Conservation (phyloP, 2,888 invertebrate species). For the Cataglyphis albicans region DNA sequence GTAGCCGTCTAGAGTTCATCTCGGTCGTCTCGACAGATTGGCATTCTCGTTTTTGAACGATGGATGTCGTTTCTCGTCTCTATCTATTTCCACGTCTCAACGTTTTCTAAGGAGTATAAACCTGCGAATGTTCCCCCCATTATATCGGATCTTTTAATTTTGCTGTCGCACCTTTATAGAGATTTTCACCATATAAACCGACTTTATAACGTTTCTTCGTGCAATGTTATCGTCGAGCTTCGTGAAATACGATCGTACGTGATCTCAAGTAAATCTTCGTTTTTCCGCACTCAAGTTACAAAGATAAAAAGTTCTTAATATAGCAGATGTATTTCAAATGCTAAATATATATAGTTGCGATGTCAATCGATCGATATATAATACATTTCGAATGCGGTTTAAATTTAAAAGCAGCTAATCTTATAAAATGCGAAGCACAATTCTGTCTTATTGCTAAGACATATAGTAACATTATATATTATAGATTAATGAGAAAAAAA, state of each 20-base stretch:
- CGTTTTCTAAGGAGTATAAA: not conserved
- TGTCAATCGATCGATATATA: conserved; percentile 11
- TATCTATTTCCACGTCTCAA: not conserved
- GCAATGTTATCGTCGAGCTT: not conserved
- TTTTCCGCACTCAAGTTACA: not conserved
- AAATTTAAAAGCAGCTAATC: conserved; percentile 19
- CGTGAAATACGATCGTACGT: conserved; percentile 1
- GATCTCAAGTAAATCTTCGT: not conserved
- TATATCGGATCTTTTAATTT: conserved; percentile 29
- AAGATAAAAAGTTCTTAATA: not conserved
- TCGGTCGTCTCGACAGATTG: conserved; percentile 2
- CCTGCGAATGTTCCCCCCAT: not conserved
- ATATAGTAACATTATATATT: not conserved
- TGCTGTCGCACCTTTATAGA: conserved; percentile 23
- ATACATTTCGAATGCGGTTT: not conserved
- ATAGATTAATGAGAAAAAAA: not conserved
- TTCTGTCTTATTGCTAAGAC: conserved; percentile 7
- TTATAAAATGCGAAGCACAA: not conserved
- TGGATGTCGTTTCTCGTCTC: not conserved
- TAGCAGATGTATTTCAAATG: not conserved
- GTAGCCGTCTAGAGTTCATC: not conserved
- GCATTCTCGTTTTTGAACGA: conserved; percentile 6
- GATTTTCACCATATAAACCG: conserved; percentile 21
- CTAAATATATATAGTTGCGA: conserved; percentile 25
- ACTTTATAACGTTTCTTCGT: conserved; percentile 13